Conservation (phyloP, 2,113 vertebrate genomes). For the Polyodon spathula region DNA sequence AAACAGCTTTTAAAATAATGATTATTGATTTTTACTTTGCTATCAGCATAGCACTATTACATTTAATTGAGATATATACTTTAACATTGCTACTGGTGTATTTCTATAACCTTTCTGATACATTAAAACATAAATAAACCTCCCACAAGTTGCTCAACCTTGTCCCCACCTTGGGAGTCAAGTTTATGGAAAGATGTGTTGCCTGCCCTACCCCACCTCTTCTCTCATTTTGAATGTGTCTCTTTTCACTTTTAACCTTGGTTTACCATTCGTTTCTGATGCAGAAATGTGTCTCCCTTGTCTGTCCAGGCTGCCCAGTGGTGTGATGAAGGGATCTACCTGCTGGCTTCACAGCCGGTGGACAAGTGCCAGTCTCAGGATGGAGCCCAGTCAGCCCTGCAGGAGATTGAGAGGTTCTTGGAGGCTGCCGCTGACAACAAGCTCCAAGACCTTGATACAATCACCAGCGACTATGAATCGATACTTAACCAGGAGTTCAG, state of each 20-base stretch:
- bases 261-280: neutral
- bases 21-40: neutral
- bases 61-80: neutral
- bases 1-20: neutral
- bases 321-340: slow-evolving; percentile 89
- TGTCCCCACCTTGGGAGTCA: too few relatives aligned
- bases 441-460: slow-evolving; percentile 61
- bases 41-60: neutral
- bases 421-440: slow-evolving; percentile 65
- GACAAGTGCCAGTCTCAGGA: slow-evolving; percentile 97
- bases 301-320: slow-evolving; percentile 72
- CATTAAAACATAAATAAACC: neutral
- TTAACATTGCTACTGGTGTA: neutral
- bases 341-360: slow-evolving; percentile 86
- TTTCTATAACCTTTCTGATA: neutral
- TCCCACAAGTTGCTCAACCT: too few relatives aligned
- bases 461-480: slow-evolving; percentile 69
- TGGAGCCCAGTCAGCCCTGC: slow-evolving; percentile 84
- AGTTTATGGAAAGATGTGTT: too few relatives aligned
- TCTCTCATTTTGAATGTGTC: neutral
- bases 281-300: neutral
- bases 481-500: slow-evolving; percentile 77
- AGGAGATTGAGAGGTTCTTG: slow-evolving; percentile 85
- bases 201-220: neutral
- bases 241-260: slow-evolving; percentile 7